Evolutionary conservation across 2,797 vertebrate species (phyloP).

Genomic region (Helicolenus hilgendorfi): DNA sequence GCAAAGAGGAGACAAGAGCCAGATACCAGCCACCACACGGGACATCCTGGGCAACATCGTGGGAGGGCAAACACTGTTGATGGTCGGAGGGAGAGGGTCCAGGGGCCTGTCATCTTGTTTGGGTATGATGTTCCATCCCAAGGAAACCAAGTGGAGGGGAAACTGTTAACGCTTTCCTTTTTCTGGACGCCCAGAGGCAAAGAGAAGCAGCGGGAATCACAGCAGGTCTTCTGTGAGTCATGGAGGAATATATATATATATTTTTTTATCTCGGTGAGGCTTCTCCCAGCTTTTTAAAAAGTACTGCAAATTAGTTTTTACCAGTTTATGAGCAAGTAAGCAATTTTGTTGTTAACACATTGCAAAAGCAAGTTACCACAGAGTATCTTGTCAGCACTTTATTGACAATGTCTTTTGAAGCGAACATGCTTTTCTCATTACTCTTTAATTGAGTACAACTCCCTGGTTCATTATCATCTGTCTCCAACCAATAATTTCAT

Average conservation of each 20-base stretch:
- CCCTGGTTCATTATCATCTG: conserved; percentile 33
- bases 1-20: conserved; percentile 56
- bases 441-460: conserved; percentile 49
- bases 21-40: conserved; percentile 73
- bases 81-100: conserved; percentile 10
- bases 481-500: conserved; percentile 33
- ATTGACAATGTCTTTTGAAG: conserved; percentile 7
- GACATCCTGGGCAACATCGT: conserved; percentile 84
- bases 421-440: conserved; percentile 44
- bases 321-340: background rate
- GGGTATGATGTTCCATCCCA: conserved; percentile 21
- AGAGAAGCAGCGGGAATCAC: conserved; percentile 53
- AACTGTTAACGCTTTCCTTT: conserved; percentile 52
- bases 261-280: background rate
- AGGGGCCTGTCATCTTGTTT: conserved; percentile 57
- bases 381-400: conserved; percentile 37
- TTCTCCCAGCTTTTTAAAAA: background rate
- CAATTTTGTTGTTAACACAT: conserved; percentile 27
- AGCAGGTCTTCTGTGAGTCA: conserved; percentile 39
- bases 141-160: conserved; percentile 50
- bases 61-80: conserved; percentile 28
- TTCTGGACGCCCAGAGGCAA: conserved; percentile 35
- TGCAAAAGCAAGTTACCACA: background rate
- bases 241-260: background rate
- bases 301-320: conserved; percentile 6